Evolutionary conservation across 2,797 vertebrate genomes (phyloP).

Genomic region (Gadopsis marmoratus): DNA sequence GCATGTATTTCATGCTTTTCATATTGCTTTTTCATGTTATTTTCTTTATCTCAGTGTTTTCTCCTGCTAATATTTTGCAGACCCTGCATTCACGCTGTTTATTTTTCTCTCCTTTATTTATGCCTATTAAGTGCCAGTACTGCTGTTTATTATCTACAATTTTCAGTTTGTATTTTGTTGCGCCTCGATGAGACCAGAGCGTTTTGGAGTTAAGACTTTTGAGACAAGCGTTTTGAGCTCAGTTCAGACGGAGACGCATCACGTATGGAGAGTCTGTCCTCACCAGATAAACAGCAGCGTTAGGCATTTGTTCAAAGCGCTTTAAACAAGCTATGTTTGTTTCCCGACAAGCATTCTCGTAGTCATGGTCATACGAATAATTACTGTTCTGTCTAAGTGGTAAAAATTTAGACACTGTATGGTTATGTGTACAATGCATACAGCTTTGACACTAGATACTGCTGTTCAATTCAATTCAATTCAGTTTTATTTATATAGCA

Average conservation of each 20-base stretch:
- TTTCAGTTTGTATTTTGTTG: neutral
- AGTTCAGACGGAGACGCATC: neutral
- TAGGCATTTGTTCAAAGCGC: neutral
- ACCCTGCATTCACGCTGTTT: neutral
- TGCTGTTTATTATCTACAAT: conserved; percentile 19
- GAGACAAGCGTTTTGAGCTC: neutral
- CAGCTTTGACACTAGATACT: neutral
- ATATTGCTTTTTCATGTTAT: neutral
- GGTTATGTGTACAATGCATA: neutral
- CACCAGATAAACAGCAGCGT: conserved; percentile 13
- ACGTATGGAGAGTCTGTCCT: conserved; percentile 5
- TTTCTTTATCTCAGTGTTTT: conserved; percentile 9
- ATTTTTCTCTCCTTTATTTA: conserved; percentile 3
- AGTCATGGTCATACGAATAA: neutral
- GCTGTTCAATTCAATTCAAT: no score
- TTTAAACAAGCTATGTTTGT: neutral
- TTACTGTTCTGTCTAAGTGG: neutral
- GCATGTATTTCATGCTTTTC: conserved; percentile 28
- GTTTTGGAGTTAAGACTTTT: neutral
- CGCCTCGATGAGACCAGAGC: neutral
- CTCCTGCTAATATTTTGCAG: neutral
- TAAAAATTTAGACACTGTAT: neutral
- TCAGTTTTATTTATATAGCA: no score
- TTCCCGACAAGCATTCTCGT: neutral
- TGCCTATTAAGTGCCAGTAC: neutral